These are phyloP conservation scores for Pegoplata infirma DNA, from an alignment of 2,888 invertebrate genomes.

Conservation along the genomic window DNA sequence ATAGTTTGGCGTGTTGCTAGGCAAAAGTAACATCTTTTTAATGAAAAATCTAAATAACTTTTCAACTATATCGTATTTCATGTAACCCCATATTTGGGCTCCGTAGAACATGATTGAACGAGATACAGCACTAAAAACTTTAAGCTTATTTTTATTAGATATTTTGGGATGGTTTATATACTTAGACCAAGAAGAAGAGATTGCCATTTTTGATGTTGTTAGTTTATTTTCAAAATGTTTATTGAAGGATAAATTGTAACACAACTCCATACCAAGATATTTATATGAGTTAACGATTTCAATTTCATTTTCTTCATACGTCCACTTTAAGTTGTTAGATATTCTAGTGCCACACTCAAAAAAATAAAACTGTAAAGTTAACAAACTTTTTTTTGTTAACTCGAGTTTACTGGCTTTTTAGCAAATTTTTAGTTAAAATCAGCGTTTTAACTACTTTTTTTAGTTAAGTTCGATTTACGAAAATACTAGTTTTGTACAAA, in stretches of 20 bases:
- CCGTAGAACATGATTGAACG: constrained; percentile 4
- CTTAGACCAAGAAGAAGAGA: neutral
- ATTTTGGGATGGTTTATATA: neutral
- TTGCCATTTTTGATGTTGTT: neutral
- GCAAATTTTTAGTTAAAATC: too few relatives aligned
- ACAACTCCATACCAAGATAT: neutral
- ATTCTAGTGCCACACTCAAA: too few relatives aligned
- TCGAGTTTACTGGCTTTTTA: too few relatives aligned
- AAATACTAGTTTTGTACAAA: too few relatives aligned
- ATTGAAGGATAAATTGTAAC: neutral
- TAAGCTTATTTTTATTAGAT: too few relatives aligned
- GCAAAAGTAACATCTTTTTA: neutral
- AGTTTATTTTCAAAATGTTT: neutral
- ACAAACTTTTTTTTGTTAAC: too few relatives aligned
- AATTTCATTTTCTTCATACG: neutral
- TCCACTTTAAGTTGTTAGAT: too few relatives aligned
- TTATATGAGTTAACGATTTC: constrained; percentile 3
- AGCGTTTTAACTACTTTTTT: too few relatives aligned
- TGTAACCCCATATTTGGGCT: constrained; percentile 21
- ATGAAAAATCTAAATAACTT: constrained; percentile 10
- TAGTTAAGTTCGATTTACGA: too few relatives aligned
- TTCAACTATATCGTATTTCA: constrained; percentile 13
- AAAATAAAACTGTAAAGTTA: too few relatives aligned
- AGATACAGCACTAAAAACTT: too few relatives aligned
- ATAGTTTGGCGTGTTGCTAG: constrained; percentile 24